Evolutionary conservation across 2,888 invertebrate species (phyloP), one percentile per base, ranked within the genome.

Genomic region (Apamea crenata): DNA sequence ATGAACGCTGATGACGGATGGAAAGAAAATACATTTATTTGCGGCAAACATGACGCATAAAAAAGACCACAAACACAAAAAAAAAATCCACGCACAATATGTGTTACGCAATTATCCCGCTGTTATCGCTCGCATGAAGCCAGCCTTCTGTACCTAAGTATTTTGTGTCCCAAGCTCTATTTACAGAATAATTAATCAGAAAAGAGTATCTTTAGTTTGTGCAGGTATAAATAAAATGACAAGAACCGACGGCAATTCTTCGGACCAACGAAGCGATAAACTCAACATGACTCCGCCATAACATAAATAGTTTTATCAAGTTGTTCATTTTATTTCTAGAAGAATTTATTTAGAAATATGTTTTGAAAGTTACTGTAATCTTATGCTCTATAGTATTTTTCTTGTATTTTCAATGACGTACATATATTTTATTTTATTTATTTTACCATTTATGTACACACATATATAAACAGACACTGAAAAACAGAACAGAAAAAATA

Each of bases 181-280:
- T 75, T 77, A 69, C 63, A 56, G 77, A 87, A 86, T 88, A 86
- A 83, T 87, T 86, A 86, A 86, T 88, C 65, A 75, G 72, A 71
- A 75, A 70, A 74, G 21, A 80, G 25, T 75, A 67, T 75, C 75
- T 78, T 68, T 72, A 83, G 69, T 81, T 73, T 69, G 12, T 73
- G 36, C 74, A 77, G 63, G 56, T 77, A 89, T 89, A 91, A 92
- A 90, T 91, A 91, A 89, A 92, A 91, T 88, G 89, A 90, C 89
- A 88, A 80, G 81, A 88, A 78, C 85, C 88, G 82, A 89, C 91
- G 73, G 92, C 92, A 93, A 93, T 92, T 91, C 92, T 82, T 82
- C 91, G 93, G 91, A 89, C 86, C 93, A 93, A 53, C 91, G 93
- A 93, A 93, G 93, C 94, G 91, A 81, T 68, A 89, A 91, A 92